Percentiles rank a stretch among this genome's conserved stretches.
Evolutionary conservation across 2,888 invertebrate genomes (phyloP).

Genomic region (Euplexia lucipara): DNA sequence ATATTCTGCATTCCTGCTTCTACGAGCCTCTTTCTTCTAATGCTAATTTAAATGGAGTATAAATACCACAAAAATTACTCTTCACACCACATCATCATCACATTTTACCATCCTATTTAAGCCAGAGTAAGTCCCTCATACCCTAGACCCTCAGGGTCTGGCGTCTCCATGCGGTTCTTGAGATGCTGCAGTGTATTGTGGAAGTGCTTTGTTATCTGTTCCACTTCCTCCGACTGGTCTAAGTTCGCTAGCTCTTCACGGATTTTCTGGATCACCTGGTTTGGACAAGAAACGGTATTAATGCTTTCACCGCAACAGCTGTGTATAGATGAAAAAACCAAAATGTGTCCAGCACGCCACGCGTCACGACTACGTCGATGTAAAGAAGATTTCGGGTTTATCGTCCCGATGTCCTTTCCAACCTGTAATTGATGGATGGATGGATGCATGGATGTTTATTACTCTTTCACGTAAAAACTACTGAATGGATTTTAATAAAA

Average conservation of each 20-base stretch:
- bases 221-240: constrained; percentile 98
- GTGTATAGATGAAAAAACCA: too few relatives aligned
- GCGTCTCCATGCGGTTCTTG: constrained; percentile 92
- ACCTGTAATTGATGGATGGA: too few relatives aligned
- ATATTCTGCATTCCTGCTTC: too few relatives aligned
- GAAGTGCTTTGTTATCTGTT: constrained; percentile 99
- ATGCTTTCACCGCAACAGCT: too few relatives aligned
- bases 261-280: constrained; percentile 97
- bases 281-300: constrained; percentile 27
- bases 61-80: constrained; percentile 23
- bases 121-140: constrained; percentile 91
- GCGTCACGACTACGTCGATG: too few relatives aligned
- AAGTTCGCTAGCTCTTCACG: constrained; percentile 98
- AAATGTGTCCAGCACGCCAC: too few relatives aligned
- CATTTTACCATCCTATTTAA: constrained; percentile 55
- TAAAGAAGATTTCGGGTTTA: too few relatives aligned
- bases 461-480: too few relatives aligned
- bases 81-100: neutral
- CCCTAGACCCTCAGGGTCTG: constrained; percentile 92
- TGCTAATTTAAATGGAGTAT: neutral
- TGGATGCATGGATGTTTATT: too few relatives aligned
- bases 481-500: too few relatives aligned
- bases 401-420: too few relatives aligned
- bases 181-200: constrained; percentile 97
- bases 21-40: neutral